Evolutionary conservation across 2,888 invertebrate genomes (phyloP), one percentile per base, ranked within the genome.

Genomic region (Myathropa florea): DNA sequence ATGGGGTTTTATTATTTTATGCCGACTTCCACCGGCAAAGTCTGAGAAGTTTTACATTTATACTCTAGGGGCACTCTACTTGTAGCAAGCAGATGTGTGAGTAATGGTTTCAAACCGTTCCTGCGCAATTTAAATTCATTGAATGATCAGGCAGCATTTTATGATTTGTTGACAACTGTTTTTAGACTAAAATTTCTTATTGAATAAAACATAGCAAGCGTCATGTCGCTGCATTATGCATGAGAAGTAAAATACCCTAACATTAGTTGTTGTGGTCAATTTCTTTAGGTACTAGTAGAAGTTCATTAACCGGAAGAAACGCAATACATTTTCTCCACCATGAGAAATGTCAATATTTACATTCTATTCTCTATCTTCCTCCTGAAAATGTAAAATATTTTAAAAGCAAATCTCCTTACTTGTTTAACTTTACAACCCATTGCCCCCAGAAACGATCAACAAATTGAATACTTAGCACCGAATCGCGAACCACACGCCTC

Each of bases 401-500:
- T 39, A n/a, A 0, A 39, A 39, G 2, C 9, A 53, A 53, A 53
- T 55, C 21, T 28, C 53, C 28, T n/a, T 64, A n/a, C 6, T 24
- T 39, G 9, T 14, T n/a, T 33, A 39, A 57, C 57, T 71, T 67
- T 53, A 72, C 79, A 53, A 55, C 26, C 23, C 79, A 73, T 80
- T 80, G 36, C 23, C 60, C 61, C 21, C 60, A 46, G n/a, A 21
- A 73, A 72, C 55, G 53, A 61, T 53, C 36, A 73, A 80, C 72
- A 73, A 80, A 80, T 73, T 80, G 79, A 80, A 67, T 67, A 80
- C 72, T 65, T 80, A 67, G 79, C 79, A 73, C 79, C 79, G 72
- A 80, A 72, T 61, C 53, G 72, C 65, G 33, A 71, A 28, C n/a
- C 26, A 14, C 60, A 80, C 46, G 79, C 79, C 30, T 67, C 79